Conservation (phyloP, 2,797 vertebrate genomes). For the Periparus ater region DNA sequence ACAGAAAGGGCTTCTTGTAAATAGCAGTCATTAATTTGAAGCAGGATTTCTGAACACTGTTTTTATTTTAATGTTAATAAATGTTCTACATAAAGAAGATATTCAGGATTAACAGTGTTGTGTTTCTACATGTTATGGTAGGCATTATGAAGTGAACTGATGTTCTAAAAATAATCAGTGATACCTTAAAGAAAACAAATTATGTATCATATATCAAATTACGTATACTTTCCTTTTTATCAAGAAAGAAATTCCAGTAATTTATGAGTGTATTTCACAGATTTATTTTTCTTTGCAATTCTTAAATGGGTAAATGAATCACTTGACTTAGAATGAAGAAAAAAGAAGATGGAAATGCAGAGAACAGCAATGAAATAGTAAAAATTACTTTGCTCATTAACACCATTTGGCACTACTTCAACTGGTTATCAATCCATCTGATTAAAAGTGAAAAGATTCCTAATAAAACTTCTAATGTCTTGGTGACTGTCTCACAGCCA, state of each 20-base stretch:
- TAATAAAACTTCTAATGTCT: background rate
- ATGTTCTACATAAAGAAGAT: background rate
- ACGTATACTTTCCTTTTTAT: background rate
- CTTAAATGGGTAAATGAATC: background rate
- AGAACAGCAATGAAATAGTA: slow-evolving; percentile 28
- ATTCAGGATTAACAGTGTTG: background rate
- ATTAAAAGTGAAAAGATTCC: slow-evolving; percentile 20
- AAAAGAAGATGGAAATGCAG: background rate
- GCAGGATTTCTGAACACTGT: background rate
- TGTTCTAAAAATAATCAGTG: background rate
- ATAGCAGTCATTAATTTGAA: background rate
- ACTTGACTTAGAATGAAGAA: background rate
- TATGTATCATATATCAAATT: background rate
- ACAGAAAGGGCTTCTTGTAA: background rate
- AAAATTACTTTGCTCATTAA: background rate
- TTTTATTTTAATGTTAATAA: background rate
- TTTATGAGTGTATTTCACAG: background rate
- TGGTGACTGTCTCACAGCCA: background rate
- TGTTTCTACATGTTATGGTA: background rate
- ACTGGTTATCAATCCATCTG: background rate
- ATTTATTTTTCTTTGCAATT: background rate
- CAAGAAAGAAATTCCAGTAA: background rate
- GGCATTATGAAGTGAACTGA: background rate
- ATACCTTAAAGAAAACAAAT: background rate
- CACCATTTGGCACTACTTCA: background rate